These are phyloP conservation scores for Agrilus mali DNA, from an alignment of 2,888 invertebrate species.

Conservation along the genomic window DNA sequence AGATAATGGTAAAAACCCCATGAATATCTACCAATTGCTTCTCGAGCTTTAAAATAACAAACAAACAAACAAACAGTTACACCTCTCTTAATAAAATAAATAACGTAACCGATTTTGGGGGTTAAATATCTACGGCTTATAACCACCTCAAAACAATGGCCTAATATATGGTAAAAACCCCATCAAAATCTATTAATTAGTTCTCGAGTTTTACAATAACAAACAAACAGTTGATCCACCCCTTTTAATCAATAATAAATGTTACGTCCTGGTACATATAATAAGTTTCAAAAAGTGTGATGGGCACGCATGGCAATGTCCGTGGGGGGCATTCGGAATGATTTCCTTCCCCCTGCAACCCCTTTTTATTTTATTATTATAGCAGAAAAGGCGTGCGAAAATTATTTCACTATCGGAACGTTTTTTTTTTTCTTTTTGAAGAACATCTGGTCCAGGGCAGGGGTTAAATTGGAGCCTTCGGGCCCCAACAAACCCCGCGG, in stretches of 20 bases:
- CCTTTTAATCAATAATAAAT: conserved; percentile 1
- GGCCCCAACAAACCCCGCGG: conserved; percentile 15
- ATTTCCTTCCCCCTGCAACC: conserved; percentile 19
- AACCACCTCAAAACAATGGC: no score
- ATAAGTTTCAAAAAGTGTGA: conserved; percentile 8
- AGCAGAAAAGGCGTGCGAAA: conserved; percentile 28
- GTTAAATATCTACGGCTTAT: no score
- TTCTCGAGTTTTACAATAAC: no score
- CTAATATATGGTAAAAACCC: no score
- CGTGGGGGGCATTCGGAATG: conserved; percentile 21
- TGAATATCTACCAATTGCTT: no score
- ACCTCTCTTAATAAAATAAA: no score
- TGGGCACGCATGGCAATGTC: conserved; percentile 17
- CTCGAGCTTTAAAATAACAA: no score
- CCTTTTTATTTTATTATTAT: conserved; percentile 10
- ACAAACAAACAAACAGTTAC: no score
- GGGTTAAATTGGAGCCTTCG: conserved; percentile 9
- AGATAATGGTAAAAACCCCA: no score
- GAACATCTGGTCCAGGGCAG: conserved; percentile 19
- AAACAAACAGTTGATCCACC: not conserved
- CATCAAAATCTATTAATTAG: no score
- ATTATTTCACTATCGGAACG: conserved; percentile 25
- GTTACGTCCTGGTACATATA: not conserved
- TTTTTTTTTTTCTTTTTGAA: conserved; percentile 20
- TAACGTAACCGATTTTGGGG: no score